phyloP scores from a whole-genome alignment of 2,888 invertebrate species.

The Acanthacorydalis orientalis region DNA sequence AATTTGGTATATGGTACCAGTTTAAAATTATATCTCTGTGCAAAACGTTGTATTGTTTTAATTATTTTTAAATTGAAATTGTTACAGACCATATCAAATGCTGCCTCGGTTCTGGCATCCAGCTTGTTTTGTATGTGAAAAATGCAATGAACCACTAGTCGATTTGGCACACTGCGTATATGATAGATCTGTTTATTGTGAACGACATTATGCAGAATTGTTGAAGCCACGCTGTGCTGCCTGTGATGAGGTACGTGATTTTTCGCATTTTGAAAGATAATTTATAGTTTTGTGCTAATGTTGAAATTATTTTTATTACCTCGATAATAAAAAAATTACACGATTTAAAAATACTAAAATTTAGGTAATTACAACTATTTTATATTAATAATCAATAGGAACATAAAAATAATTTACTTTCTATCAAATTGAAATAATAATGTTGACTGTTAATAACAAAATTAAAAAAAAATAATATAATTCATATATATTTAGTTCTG shows the following conservation, averaged over 20 bases:
- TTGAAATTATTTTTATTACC: no score
- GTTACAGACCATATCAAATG: slow-evolving; percentile 16
- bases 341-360: no score
- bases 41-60: not conserved
- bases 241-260: slow-evolving; percentile 88
- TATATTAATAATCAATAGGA: no score
- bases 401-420: no score
- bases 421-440: no score
- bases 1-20: slow-evolving; percentile 4
- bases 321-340: no score
- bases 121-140: slow-evolving; percentile 77
- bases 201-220: slow-evolving; percentile 91
- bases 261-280: not conserved
- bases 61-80: no score
- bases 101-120: slow-evolving; percentile 65
- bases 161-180: slow-evolving; percentile 92
- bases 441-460: no score
- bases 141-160: slow-evolving; percentile 83
- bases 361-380: no score
- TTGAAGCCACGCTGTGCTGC: slow-evolving; percentile 90
- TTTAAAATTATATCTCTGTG: slow-evolving; percentile 4
- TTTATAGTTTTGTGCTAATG: not conserved
- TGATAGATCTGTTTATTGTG: slow-evolving; percentile 78
- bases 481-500: no score
- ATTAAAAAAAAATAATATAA: no score